Evolutionary conservation across 2,888 invertebrate genomes (phyloP).

Genomic region (Listrodromus nycthemerus): DNA sequence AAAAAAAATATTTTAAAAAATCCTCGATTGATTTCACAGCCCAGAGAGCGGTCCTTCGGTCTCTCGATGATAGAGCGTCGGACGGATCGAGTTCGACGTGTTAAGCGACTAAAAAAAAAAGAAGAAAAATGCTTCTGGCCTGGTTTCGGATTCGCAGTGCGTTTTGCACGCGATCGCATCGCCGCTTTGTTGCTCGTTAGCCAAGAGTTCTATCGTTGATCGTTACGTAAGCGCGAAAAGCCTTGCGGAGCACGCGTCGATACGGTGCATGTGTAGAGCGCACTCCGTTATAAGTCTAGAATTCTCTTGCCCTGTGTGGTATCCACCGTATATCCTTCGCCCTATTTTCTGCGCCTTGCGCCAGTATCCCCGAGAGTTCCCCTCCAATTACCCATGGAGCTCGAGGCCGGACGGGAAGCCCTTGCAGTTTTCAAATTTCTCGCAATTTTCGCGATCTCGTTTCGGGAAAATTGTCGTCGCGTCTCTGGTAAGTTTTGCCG

Average conservation of each 20-base stretch:
- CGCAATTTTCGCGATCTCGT: background rate
- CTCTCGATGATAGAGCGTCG: background rate
- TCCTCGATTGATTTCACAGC: background rate
- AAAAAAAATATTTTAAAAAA: background rate
- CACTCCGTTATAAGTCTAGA: background rate
- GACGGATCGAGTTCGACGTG: constrained; percentile 3
- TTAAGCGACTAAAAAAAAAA: constrained; percentile 4
- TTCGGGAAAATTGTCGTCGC: background rate
- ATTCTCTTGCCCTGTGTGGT: background rate
- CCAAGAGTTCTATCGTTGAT: background rate
- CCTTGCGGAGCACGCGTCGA: background rate
- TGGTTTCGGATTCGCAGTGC: background rate
- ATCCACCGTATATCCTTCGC: background rate
- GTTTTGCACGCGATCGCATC: constrained; percentile 2
- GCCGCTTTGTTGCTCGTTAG: constrained; percentile 5
- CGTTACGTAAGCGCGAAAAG: background rate
- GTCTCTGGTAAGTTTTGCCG: too few relatives aligned
- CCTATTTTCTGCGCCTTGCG: background rate
- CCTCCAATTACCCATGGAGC: background rate
- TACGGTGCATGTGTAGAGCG: background rate
- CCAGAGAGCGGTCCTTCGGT: background rate
- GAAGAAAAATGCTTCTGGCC: background rate
- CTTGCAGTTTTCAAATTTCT: background rate
- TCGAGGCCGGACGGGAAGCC: background rate
- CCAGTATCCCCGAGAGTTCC: background rate